A percentile compares a stretch with the other conserved stretches of the same genome.
Conservation (phyloP, 2,797 vertebrate genomes). For the Glossophaga mutica region DNA sequence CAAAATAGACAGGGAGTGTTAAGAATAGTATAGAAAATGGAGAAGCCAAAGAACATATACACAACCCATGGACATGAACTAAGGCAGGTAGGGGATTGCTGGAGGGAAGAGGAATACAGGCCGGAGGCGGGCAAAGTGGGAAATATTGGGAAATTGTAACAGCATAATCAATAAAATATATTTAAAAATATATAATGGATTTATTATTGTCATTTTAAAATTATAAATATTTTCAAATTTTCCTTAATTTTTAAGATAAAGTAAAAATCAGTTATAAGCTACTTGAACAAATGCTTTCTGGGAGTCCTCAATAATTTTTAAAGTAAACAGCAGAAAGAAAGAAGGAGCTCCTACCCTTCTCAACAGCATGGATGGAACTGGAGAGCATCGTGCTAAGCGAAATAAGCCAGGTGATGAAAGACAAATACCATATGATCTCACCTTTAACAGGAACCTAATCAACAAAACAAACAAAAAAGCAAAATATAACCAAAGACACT, state of each 20-base stretch:
- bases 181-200: not conserved
- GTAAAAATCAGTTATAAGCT: not conserved
- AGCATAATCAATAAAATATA: not conserved
- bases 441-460: no score
- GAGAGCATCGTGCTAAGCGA: no score
- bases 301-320: not conserved
- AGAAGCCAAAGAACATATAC: not conserved
- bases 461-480: no score
- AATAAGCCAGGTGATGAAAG: no score
- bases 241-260: slow-evolving; percentile 14
- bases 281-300: not conserved
- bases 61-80: not conserved
- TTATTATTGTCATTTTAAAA: not conserved
- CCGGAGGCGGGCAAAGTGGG: not conserved
- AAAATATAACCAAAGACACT: no score
- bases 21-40: not conserved
- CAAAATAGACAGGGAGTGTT: not conserved
- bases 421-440: no score
- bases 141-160: not conserved
- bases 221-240: not conserved
- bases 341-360: no score
- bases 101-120: not conserved
- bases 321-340: no score
- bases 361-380: no score
- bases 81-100: not conserved